phyloP scores from a whole-genome alignment of 2,797 vertebrate genomes.

The Cephalopachus bancanus region DNA sequence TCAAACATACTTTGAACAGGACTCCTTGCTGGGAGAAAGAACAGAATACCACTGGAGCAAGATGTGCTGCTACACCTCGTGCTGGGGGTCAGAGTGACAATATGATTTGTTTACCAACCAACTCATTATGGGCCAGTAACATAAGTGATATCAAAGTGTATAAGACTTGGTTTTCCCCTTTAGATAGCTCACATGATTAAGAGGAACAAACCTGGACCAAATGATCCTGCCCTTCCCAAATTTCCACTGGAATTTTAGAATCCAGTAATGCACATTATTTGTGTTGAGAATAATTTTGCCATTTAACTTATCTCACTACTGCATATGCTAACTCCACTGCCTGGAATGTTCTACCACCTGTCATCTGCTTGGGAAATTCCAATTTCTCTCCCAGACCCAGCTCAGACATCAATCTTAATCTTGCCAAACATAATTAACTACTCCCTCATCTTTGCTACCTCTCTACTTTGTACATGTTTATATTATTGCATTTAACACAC shows the following conservation, averaged over 20 bases:
- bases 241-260: background rate
- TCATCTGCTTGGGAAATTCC: background rate
- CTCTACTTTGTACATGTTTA: background rate
- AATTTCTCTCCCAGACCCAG: background rate
- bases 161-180: background rate
- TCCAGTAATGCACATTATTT: background rate
- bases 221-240: background rate
- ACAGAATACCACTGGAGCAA: background rate
- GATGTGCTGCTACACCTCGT: background rate
- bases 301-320: background rate
- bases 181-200: background rate
- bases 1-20: constrained; percentile 31
- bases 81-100: background rate
- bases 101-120: background rate
- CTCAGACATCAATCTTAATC: background rate
- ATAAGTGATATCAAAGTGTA: background rate
- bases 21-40: constrained; percentile 45
- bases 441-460: background rate
- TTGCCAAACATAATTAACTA: background rate
- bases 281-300: background rate
- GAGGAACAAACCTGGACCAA: background rate
- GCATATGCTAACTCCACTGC: background rate
- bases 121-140: no score
- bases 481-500: background rate
- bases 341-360: background rate